Conservation (phyloP, 2,797 vertebrate genomes). For the Cuniculus paca region DNA sequence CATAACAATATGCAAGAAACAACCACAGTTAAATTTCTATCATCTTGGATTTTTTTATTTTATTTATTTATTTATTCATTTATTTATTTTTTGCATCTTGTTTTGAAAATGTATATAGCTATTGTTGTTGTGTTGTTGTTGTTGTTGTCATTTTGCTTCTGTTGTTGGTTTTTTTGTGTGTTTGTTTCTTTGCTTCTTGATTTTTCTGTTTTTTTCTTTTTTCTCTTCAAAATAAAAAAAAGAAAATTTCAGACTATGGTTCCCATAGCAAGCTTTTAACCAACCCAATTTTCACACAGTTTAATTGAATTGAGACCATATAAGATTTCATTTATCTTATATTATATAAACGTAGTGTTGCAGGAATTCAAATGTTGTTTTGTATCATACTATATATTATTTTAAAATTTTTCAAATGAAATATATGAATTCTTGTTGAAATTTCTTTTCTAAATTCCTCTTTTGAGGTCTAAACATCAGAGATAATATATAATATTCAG, state of each 20-base stretch:
- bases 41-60: no score
- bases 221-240: no score
- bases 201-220: no score
- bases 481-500: neutral
- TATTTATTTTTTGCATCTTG: no score
- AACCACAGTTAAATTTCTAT: no score
- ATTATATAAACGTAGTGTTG: neutral
- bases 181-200: no score
- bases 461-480: neutral
- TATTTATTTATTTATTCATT: no score
- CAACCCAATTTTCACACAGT: neutral
- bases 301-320: neutral
- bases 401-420: neutral
- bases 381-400: neutral
- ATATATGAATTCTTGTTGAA: neutral
- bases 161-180: no score
- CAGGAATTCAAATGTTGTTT: neutral
- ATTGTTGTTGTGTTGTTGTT: no score
- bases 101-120: no score
- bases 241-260: neutral
- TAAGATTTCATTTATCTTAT: neutral
- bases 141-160: no score
- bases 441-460: neutral
- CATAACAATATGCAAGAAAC: no score
- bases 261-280: neutral